Base-by-base conservation (phyloP, 2,113 vertebrate species). In the Rhinopithecus roxellana region DNA sequence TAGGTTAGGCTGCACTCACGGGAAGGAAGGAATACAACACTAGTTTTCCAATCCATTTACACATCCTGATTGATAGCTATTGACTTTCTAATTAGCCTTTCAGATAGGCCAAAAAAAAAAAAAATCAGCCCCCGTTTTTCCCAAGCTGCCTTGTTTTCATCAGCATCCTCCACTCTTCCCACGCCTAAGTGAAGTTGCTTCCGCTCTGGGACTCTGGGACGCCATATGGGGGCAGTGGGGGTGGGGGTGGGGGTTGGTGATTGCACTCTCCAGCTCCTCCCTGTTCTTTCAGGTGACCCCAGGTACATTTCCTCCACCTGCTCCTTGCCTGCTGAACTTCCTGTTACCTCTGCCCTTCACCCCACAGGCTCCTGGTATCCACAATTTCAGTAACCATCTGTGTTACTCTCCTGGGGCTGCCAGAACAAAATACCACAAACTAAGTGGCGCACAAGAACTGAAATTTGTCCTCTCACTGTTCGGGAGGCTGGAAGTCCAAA, bases 31-130 rank as follows among this genome's bases (percentile, higher is more conserved):
- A 40, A 17, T 0, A 3, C 12, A 52, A 10, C 1, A 8, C 52
- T n/a, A 9, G 43, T 23, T 22, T 48, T 27, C 79, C 57, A 40
- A 35, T 50, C 35, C 78, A 13, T 59, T 61, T 18, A 32, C 55
- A 40, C 84, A 6, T 38, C 50, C 74, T 86, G 94, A 95, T 35
- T 64, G 95, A 83, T 86, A 83, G 25, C 93, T 80, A 86, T 64
- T 43, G 84, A 90, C 88, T 92, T 85, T 64, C 80, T 85, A 52
- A 95, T 92, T 87, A 95, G 87, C 92, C 91, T 75, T 82, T 95
- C 90, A 74, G 77, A 86, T 27, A 20, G 48, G n/a, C 88, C 57
- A 18, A 55, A 55, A 18, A 13, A 69, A 67, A 61, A 77, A 89
- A 45, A 93, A 67, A 45, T 6, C 0, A 4, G 10, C 72, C 48